Conservation (phyloP, 2,888 invertebrate genomes). For the Pharmacophagus antenor region DNA sequence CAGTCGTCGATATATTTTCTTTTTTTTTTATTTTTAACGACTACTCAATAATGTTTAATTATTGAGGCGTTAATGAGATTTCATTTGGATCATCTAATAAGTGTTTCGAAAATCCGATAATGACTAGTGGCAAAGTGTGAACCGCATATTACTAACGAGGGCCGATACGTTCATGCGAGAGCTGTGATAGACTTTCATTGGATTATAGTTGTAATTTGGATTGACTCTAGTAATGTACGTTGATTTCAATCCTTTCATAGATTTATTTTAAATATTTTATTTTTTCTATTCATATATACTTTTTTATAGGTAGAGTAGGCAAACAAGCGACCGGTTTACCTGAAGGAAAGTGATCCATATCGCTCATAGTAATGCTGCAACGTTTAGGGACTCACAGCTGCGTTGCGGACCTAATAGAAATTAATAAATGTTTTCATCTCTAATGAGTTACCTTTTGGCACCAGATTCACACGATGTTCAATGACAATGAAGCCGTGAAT, state of each 20-base stretch:
- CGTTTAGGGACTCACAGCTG: no score
- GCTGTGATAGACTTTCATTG: slow-evolving; percentile 38
- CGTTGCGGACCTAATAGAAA: no score
- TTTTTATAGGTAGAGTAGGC: no score
- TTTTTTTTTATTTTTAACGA: slow-evolving; percentile 28
- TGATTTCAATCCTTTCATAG: slow-evolving; percentile 31
- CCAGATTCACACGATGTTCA: no score
- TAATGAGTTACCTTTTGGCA: no score
- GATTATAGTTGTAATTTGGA: slow-evolving; percentile 37
- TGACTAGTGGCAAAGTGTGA: slow-evolving; percentile 39
- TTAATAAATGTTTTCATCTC: no score
- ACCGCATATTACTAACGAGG: slow-evolving; percentile 61
- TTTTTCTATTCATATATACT: not conserved
- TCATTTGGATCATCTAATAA: slow-evolving; percentile 29
- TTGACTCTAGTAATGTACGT: slow-evolving; percentile 34
- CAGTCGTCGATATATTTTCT: slow-evolving; percentile 14
- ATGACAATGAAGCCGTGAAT: no score
- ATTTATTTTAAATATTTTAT: not conserved
- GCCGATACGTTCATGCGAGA: slow-evolving; percentile 43
- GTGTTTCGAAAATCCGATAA: slow-evolving; percentile 36
- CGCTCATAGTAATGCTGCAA: no score
- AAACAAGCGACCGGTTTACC: no score
- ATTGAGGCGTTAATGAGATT: slow-evolving; percentile 27
- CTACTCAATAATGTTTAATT: slow-evolving; percentile 32
- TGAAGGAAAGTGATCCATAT: no score